Evolutionary conservation across 2,797 vertebrate species (phyloP), one percentile per base, ranked within the genome.

Genomic region (Eulemur mongoz): DNA sequence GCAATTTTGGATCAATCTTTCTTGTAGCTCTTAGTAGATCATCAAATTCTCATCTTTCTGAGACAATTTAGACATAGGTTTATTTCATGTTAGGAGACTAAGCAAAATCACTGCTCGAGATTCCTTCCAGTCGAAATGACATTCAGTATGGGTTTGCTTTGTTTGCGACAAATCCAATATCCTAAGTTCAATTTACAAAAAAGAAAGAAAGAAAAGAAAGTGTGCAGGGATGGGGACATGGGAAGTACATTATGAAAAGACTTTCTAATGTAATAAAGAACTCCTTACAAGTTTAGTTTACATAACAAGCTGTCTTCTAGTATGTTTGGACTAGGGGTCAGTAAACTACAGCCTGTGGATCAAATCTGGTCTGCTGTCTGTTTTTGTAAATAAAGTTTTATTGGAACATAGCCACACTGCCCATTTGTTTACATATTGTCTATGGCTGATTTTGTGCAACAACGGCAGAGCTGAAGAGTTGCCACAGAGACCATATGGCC

Each of bases 321-420:
- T 73, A 63, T 81, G 32, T 83, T 72, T 86, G 78, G 48, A 94
- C 35, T 54, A 61, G 43, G 54, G 61, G 17, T 86, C 69, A 57
- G 17, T 82, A 79, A 89, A 83, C 69, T 83, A 79, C 14, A 82
- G 69, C 61, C 50, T 69, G 13, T n/a, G 38, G 38, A 14, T 18
- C 69, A 92, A 63, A 97, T 79, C 65, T 52, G 27, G 30, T 25
- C 38, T 59, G 38, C 82, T 59, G 2, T 70, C 45, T 75, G 11
- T 76, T 92, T 96, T 82, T 92, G 43, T 81, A 96, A 70, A 85
- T 93, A 91, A 94, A 79, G 70, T 96, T 96, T 92, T 94, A 63
- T 91, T 94, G 45, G 70, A 75, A 59, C 50, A 61, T 15, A 69
- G 87, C 48, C 65, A 89, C n/a, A 45, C 12, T 38, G n/a, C 15